Percentiles rank a stretch among this genome's conserved stretches.
Conservation (phyloP, 2,113 vertebrate genomes). For the Seriola dumerili region DNA sequence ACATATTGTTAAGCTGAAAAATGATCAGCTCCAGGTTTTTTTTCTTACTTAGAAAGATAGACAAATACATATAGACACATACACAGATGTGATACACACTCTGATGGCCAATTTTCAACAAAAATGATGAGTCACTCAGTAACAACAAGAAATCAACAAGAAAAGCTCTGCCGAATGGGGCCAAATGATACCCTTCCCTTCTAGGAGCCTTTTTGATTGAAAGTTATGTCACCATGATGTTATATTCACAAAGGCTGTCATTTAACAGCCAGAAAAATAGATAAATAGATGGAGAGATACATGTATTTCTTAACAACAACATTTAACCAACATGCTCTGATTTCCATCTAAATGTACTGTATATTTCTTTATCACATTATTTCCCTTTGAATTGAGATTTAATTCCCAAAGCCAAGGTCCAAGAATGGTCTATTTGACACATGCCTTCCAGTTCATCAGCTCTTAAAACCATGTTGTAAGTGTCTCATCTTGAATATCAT, state of each 20-base stretch:
- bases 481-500: constrained; percentile 53
- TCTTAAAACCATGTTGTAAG: constrained; percentile 49
- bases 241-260: background rate
- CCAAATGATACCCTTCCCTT: constrained; percentile 61
- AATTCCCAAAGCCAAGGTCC: constrained; percentile 37
- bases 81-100: background rate
- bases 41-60: background rate
- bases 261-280: constrained; percentile 7
- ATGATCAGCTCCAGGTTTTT: background rate
- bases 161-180: constrained; percentile 48
- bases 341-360: background rate
- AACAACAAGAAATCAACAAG: constrained; percentile 42
- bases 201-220: constrained; percentile 40
- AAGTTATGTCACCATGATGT: constrained; percentile 29
- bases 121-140: constrained; percentile 62
- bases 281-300: background rate
- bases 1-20: background rate
- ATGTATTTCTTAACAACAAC: background rate
- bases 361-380: constrained; percentile 3
- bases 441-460: constrained; percentile 49
- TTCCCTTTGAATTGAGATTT: constrained; percentile 18
- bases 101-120: constrained; percentile 48
- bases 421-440: constrained; percentile 13
- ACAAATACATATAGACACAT: background rate
- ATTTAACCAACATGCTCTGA: background rate